Evolutionary conservation across 1,140 invertebrate species (phyloP).

Genomic region (Drosophila albomicans): DNA sequence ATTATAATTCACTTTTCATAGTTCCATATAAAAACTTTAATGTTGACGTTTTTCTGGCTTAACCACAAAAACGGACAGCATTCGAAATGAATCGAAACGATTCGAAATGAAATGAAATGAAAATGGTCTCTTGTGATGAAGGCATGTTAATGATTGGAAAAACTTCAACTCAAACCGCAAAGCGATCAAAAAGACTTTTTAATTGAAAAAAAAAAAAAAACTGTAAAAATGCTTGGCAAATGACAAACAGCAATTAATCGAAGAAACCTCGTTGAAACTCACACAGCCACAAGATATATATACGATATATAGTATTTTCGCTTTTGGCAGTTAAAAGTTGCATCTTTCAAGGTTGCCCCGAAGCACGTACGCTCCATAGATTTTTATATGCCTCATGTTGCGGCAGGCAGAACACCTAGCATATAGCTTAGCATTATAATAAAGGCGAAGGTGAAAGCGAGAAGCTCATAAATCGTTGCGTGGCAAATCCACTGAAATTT

Average conservation of each 20-base stretch:
- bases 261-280: not conserved
- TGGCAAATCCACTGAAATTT: conserved; percentile 69
- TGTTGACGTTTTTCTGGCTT: not conserved
- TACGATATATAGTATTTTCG: not conserved
- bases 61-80: conserved; percentile 9
- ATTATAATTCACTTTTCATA: conserved; percentile 48
- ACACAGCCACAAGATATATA: not conserved
- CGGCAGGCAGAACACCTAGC: not conserved
- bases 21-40: conserved; percentile 18
- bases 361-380: conserved; percentile 64
- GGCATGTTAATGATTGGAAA: conserved; percentile 53
- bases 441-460: not conserved
- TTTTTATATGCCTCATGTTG: conserved; percentile 63
- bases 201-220: conserved; percentile 26
- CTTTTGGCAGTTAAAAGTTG: not conserved
- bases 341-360: conserved; percentile 8
- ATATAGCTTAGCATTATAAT: conserved; percentile 22
- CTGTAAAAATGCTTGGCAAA: conserved; percentile 1
- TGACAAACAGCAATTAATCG: conserved; percentile 18
- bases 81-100: conserved; percentile 8
- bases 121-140: conserved; percentile 53
- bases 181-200: conserved; percentile 12
- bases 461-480: conserved; percentile 54
- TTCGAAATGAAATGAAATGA: conserved; percentile 13
- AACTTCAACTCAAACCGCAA: conserved; percentile 38